Percentiles rank a stretch among this genome's conserved stretches.
phyloP scores from a whole-genome alignment of 2,113 vertebrate species.

The Ophthalmolycus amberensis region DNA sequence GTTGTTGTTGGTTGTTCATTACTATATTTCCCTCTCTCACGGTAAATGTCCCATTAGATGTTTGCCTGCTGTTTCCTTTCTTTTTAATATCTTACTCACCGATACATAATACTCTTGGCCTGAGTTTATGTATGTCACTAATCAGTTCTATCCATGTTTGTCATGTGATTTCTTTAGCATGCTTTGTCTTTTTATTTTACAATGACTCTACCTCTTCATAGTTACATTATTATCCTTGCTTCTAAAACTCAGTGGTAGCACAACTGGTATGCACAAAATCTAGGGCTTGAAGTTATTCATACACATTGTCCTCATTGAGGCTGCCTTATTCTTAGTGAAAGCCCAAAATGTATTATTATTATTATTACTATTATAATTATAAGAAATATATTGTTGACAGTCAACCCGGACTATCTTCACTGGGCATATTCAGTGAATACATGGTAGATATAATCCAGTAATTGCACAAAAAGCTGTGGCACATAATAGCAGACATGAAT shows the following conservation, averaged over 20 bases:
- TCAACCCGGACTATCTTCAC: neutral
- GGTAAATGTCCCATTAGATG: conserved; percentile 56
- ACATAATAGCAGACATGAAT: neutral
- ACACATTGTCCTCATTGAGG: neutral
- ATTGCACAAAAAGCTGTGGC: neutral
- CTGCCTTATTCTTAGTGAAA: conserved; percentile 34
- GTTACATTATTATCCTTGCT: neutral
- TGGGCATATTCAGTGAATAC: conserved; percentile 4
- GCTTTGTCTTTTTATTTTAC: conserved; percentile 44
- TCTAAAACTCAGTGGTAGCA: neutral
- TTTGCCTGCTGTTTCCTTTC: conserved; percentile 81
- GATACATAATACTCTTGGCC: conserved; percentile 69
- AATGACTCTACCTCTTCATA: conserved; percentile 4
- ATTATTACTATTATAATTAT: no score
- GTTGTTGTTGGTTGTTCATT: conserved; percentile 70
- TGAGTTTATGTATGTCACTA: conserved; percentile 72
- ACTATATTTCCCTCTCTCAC: conserved; percentile 61
- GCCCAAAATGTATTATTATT: neutral
- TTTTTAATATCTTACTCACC: conserved; percentile 67
- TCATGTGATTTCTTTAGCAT: conserved; percentile 66
- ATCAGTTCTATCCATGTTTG: conserved; percentile 48
- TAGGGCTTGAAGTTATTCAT: conserved; percentile 15
- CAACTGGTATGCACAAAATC: conserved; percentile 13
- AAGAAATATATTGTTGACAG: conserved; percentile 1
- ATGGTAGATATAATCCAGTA: neutral